These are phyloP conservation scores for Aurelia sp. DNA, from an alignment of 30 jellyfish, hydroid and myxozoan genomes.

Conservation along the genomic window DNA sequence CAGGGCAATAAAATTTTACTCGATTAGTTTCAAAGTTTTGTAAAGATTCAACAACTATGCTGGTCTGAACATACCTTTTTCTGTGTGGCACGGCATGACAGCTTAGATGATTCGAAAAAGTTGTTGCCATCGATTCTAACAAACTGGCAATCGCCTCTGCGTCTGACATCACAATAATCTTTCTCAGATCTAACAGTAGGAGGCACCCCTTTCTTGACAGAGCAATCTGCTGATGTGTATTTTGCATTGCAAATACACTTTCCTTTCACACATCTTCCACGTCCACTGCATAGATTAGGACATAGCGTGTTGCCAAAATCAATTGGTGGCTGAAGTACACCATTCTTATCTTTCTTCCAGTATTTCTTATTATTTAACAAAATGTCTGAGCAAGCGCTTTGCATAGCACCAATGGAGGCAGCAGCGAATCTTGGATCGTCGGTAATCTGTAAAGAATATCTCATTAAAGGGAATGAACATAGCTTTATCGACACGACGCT, in stretches of 20 bases:
- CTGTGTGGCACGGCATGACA: slow-evolving; percentile 61
- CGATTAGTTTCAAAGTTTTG: no score
- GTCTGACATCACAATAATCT: slow-evolving; percentile 55
- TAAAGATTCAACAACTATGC: no score
- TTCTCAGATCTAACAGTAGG: slow-evolving; percentile 59
- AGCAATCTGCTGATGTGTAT: slow-evolving; percentile 79
- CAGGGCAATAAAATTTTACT: no score
- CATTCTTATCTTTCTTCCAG: slow-evolving; percentile 54
- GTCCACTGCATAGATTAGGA: slow-evolving; percentile 72
- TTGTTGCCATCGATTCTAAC: slow-evolving; percentile 69
- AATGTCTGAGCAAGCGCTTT: slow-evolving; percentile 58
- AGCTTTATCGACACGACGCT: no score
- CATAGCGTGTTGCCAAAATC: slow-evolving; percentile 67
- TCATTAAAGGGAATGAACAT: background rate
- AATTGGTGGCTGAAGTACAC: slow-evolving; percentile 58
- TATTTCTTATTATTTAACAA: slow-evolving; percentile 36
- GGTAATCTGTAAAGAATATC: slow-evolving; percentile 2
- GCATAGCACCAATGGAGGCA: slow-evolving; percentile 52
- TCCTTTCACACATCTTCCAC: slow-evolving; percentile 72
- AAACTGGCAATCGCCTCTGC: slow-evolving; percentile 62
- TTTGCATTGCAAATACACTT: slow-evolving; percentile 67
- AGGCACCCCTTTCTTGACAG: slow-evolving; percentile 28
- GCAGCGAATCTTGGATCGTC: slow-evolving; percentile 25
- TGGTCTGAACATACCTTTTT: slow-evolving; percentile 46
- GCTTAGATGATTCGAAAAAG: slow-evolving; percentile 54